phyloP scores from a whole-genome alignment of 2,888 invertebrate genomes.

The Therioaphis trifolii region DNA sequence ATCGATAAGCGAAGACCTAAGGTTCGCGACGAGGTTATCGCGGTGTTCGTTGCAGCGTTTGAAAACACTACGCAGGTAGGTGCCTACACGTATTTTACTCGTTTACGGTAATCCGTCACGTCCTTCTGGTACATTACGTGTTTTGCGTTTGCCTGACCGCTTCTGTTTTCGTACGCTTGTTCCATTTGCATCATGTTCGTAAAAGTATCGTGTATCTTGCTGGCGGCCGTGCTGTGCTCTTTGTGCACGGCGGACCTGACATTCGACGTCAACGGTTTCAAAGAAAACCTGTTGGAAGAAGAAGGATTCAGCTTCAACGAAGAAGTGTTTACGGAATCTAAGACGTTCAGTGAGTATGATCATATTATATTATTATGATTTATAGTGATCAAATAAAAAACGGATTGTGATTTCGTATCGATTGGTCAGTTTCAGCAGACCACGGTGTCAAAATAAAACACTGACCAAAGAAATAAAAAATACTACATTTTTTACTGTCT shows the following conservation, averaged over 20 bases:
- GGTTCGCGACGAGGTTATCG: constrained; percentile 36
- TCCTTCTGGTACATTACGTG: background rate
- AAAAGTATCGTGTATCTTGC: background rate
- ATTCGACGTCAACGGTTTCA: background rate
- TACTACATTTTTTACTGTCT: too few species aligned
- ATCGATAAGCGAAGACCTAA: constrained; percentile 14
- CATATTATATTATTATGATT: too few species aligned
- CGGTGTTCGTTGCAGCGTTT: too few species aligned
- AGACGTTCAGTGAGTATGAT: constrained; percentile 32
- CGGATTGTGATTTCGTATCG: background rate
- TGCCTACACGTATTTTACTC: background rate
- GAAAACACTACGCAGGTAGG: too few species aligned
- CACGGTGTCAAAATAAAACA: too few species aligned
- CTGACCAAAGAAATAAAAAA: too few species aligned
- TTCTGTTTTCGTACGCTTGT: background rate
- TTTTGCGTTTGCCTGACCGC: background rate
- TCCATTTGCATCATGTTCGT: background rate
- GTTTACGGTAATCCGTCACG: constrained; percentile 37
- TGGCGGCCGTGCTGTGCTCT: background rate
- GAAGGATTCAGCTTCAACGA: constrained; percentile 2
- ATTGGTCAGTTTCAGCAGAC: too few species aligned
- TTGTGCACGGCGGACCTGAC: background rate
- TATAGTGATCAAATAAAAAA: too few species aligned
- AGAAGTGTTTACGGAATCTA: constrained; percentile 1
- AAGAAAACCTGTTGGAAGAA: background rate